phyloP scores from a whole-genome alignment of 2,113 vertebrate species.

The Paedocypris sp. region DNA sequence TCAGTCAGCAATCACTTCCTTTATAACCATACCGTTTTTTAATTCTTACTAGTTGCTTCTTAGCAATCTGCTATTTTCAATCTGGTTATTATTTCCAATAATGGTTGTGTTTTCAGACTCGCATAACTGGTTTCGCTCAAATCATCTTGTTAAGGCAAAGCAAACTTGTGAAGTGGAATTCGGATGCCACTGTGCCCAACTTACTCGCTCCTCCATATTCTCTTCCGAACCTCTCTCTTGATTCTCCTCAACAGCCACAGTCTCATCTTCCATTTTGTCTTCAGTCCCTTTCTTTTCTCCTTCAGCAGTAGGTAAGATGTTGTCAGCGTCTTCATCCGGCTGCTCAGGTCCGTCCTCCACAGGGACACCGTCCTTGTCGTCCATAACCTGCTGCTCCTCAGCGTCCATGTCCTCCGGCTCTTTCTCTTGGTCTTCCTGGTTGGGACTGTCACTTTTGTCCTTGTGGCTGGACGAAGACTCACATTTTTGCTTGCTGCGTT shows the following conservation, averaged over 20 bases:
- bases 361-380: constrained; percentile 18
- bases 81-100: too few relatives aligned
- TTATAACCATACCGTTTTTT: too few relatives aligned
- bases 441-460: constrained; percentile 8
- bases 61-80: too few relatives aligned
- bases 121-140: too few relatives aligned
- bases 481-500: not conserved
- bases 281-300: constrained; percentile 1
- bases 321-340: not conserved
- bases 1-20: too few relatives aligned
- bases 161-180: too few relatives aligned
- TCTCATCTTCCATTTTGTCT: not conserved
- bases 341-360: constrained; percentile 36
- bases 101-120: too few relatives aligned
- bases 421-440: constrained; percentile 1
- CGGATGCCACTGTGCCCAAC: not conserved
- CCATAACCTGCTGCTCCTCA: not conserved
- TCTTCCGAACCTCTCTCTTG: constrained; percentile 13
- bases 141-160: too few relatives aligned
- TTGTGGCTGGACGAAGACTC: constrained; percentile 14
- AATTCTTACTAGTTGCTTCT: too few relatives aligned
- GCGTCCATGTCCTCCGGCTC: not conserved
- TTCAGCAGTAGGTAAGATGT: not conserved
- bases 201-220: constrained; percentile 13
- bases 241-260: not conserved